Conservation (phyloP, 2,113 vertebrate species). For the Synchiropus splendidus region DNA sequence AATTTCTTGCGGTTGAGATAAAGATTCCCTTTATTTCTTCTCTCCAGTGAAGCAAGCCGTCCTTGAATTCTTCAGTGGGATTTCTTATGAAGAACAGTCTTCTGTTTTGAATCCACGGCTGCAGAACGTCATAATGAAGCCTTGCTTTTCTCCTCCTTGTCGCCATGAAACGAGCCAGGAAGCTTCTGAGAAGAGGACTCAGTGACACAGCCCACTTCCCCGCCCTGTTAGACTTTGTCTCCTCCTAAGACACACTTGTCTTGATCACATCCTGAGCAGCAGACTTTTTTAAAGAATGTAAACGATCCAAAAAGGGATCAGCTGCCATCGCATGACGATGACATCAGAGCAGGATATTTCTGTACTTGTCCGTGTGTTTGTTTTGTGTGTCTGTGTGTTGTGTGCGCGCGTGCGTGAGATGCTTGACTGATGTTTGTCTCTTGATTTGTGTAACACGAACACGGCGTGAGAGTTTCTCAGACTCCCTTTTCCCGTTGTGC, state of each 20-base stretch:
- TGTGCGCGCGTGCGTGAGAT: conserved; percentile 16
- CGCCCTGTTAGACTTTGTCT: no score
- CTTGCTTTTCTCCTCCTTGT: no score
- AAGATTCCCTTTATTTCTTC: no score
- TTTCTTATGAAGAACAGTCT: no score
- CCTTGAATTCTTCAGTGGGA: no score
- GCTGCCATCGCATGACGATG: conserved; percentile 59
- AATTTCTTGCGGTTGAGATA: not conserved
- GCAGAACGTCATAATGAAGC: no score
- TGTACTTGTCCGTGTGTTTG: conserved; percentile 31
- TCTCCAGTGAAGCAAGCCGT: no score
- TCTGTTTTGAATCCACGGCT: no score
- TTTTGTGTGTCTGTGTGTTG: conserved; percentile 5
- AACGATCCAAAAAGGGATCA: conserved; percentile 57
- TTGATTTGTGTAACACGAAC: conserved; percentile 24
- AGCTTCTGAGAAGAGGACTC: no score
- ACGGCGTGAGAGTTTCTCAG: conserved; percentile 62
- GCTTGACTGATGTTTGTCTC: conserved; percentile 19
- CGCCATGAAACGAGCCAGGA: no score
- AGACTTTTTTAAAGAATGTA: conserved; percentile 28
- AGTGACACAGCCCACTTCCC: no score
- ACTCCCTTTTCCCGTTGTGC: conserved; percentile 76
- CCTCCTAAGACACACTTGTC: not conserved
- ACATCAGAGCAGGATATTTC: conserved; percentile 46
- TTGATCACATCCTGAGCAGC: conserved; percentile 27